Evolutionary conservation across 2,888 invertebrate species (phyloP), one percentile per base, ranked within the genome.

Genomic region (Pycnomerus fuliginosus): DNA sequence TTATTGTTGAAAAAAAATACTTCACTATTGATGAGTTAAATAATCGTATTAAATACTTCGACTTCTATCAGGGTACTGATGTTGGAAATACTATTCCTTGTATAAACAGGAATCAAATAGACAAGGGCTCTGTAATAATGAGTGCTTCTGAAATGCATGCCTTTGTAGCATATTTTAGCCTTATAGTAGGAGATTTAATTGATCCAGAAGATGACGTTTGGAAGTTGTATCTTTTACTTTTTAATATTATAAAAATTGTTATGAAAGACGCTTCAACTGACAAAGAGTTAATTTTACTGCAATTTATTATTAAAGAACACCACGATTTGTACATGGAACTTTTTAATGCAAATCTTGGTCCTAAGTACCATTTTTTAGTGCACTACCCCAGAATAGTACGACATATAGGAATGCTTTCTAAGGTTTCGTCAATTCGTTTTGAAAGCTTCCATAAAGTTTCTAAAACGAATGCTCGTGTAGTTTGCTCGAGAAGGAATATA

Each of bases 391-490:
- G 25, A 25, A 10, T 10, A 10, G 11, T 25, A 8, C 25, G 25
- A 7, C 4, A 25, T 8, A 25, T 25, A 8, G 25, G 25, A 10
- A 4, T 10, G 5, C 11, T 25, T 8, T 25, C 5, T 10, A 25
- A 25, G 10, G 25, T 25, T 8, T 25, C 25, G 3, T 25, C 25
- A 25, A 25, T 25, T 8, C 25, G 25, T 8, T 25, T 10, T 25
- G 11, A 25, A 12, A 10, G 7, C 11, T 25, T 7, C 25, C 7
- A 25, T 8, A 25, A 12, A 10, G 10, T 25, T 25, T 25, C 11
- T 10, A 25, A 25, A 25, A 7, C 11, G 8, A 8, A 4, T 25
- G 25, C 25, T 25, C 8, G 11, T 12, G 25, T 25, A 8, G 10
- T 25, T 8, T 25, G 10, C 4, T 25, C 25, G 3, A 4, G 25